These are phyloP conservation scores for Manis javanica DNA, from an alignment of 2,797 vertebrate species.

Conservation along the genomic window DNA sequence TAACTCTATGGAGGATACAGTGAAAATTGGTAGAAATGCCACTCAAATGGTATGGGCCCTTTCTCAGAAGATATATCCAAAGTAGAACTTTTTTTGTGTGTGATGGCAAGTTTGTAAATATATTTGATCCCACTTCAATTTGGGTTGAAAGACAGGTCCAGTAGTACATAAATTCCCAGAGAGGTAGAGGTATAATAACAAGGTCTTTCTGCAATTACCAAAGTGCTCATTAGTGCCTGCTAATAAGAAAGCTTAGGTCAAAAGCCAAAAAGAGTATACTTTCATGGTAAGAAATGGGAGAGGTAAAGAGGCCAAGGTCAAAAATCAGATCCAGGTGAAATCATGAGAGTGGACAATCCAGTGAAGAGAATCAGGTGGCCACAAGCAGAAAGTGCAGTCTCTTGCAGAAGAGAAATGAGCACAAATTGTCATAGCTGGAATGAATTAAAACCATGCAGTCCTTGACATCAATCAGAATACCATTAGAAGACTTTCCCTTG, in stretches of 20 bases:
- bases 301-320: conserved; percentile 24
- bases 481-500: conserved; percentile 2
- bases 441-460: not conserved
- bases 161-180: not conserved
- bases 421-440: not conserved
- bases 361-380: not conserved
- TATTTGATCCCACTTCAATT: conserved; percentile 6
- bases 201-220: conserved; percentile 42
- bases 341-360: not conserved
- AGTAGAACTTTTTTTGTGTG: not conserved
- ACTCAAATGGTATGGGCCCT: not conserved
- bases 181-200: not conserved
- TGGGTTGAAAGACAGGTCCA: not conserved
- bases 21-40: not conserved
- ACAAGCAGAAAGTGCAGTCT: not conserved
- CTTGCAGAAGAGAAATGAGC: not conserved
- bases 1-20: not conserved
- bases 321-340: not conserved
- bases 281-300: not conserved
- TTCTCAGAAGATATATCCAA: not conserved
- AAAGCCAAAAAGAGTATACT: conserved; percentile 4
- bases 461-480: not conserved
- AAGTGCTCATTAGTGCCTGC: conserved; percentile 52
- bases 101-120: not conserved
- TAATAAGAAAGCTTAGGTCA: conserved; percentile 62